Percentiles rank a stretch among this genome's conserved stretches.
phyloP scores from a whole-genome alignment of 2,113 vertebrate genomes.

The Zosterops pallidus region DNA sequence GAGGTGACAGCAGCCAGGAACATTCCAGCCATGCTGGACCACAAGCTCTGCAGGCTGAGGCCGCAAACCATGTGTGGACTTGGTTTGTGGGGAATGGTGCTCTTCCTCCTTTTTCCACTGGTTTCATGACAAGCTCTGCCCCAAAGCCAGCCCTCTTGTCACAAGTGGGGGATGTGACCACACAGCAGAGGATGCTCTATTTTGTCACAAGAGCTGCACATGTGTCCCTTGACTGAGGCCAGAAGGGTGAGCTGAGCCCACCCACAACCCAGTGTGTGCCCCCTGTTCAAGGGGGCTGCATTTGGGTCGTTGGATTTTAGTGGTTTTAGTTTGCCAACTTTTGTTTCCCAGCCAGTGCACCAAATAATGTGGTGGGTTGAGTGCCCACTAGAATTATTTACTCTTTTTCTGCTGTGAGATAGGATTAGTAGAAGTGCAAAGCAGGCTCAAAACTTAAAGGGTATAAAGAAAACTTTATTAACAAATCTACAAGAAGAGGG shows the following conservation, averaged over 20 bases:
- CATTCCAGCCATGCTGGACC: not conserved
- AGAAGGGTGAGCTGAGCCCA: not conserved
- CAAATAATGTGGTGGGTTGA: not conserved
- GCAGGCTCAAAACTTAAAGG: not conserved
- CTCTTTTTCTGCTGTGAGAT: not conserved
- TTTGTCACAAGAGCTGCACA: not conserved
- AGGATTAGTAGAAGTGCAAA: not conserved
- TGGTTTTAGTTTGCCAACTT: not conserved
- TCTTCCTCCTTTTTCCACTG: not conserved
- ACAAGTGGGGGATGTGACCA: not conserved
- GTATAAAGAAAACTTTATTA: not conserved
- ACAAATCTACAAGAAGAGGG: not conserved
- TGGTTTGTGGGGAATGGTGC: not conserved
- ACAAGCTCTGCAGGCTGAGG: not conserved
- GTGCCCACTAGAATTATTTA: not conserved
- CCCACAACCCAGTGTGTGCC: accelerated
- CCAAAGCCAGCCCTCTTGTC: not conserved
- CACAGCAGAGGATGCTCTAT: accelerated
- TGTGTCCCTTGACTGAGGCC: not conserved
- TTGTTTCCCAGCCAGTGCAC: not conserved
- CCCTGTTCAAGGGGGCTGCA: not conserved
- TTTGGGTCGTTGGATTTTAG: not conserved
- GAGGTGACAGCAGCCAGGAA: not conserved
- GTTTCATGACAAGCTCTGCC: not conserved
- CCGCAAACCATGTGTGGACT: not conserved